Evolutionary conservation across 2,797 vertebrate species (phyloP), one percentile per base, ranked within the genome.

Genomic region (Falco novaeseelandiae): DNA sequence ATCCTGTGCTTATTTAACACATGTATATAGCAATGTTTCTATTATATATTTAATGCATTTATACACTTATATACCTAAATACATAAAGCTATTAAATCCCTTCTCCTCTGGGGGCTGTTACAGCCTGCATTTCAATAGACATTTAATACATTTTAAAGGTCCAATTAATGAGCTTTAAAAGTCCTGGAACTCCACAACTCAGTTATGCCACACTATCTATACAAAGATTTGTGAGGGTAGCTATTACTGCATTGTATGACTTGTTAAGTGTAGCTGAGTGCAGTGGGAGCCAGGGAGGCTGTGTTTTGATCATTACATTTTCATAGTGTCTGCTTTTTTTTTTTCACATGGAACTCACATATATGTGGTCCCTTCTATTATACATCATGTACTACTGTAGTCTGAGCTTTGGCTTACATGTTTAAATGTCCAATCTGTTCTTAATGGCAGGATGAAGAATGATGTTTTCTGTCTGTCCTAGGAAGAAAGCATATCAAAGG

Each of bases 341-440:
- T 59, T 14, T 59, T 23, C 32, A 79, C 58, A 30, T 80, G 44
- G 49, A 91, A 46, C 57, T 88, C 69, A 30, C 6, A 4, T 83
- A 34, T 36, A 36, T 42, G 38, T 44, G 54, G 61, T 58, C 18
- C 9, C 15, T 76, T 78, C 57, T 83, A 6, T 61, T 54, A 54
- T 83, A 80, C 10, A 63, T 92, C 84, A 77, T 20, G 30, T 79
- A 48, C 62, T n/a, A 21, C 61, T 78, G 48, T 52, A 92, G 69
- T 69, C 21, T 91, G 72, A 76, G 72, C 18, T 95, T 90, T 86
- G 63, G 46, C 30, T 91, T 84, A 86, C 59, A 8, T 44, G 49
- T 83, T 95, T 91, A 76, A 93, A 66, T 95, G 34, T 91, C 62
- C 25, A 67, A 14, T 52, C 89, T 81, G 44, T 96, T 46, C 36